Percentiles rank a stretch among this genome's conserved stretches.
phyloP scores from a whole-genome alignment of 2,888 invertebrate genomes.

The Zygogramma bicolorata region DNA sequence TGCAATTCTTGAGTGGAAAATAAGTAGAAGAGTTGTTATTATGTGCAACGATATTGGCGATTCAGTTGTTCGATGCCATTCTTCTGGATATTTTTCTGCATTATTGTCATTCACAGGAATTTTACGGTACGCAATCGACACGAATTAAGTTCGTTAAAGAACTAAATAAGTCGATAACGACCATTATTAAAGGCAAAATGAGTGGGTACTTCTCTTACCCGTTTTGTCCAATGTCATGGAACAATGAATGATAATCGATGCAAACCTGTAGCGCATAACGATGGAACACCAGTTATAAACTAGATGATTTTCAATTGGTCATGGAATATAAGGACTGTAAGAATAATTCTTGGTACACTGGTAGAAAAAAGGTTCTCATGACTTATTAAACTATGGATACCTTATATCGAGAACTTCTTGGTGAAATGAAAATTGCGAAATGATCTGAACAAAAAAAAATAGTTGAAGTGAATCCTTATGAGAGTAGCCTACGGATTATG shows the following conservation, averaged over 20 bases:
- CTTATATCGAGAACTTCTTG: too few relatives aligned
- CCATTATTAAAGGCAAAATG: neutral
- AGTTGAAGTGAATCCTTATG: too few relatives aligned
- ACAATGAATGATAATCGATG: slow-evolving; percentile 36
- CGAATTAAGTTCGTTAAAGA: neutral
- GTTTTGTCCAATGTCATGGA: slow-evolving; percentile 29
- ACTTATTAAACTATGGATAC: too few relatives aligned
- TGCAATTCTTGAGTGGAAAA: too few relatives aligned
- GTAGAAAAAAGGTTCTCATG: too few relatives aligned
- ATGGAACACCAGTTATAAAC: slow-evolving; percentile 26
- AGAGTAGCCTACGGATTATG: too few relatives aligned
- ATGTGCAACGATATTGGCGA: too few relatives aligned
- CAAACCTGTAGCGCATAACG: slow-evolving; percentile 29
- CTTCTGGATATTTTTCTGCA: too few relatives aligned
- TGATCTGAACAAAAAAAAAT: too few relatives aligned
- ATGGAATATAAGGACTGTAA: slow-evolving; percentile 30
- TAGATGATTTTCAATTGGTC: slow-evolving; percentile 30
- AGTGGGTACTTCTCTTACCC: slow-evolving; percentile 6
- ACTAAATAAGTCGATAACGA: slow-evolving; percentile 19
- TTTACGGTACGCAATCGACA: neutral
- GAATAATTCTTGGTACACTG: neutral
- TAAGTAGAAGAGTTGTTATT: too few relatives aligned
- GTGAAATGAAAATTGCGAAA: too few relatives aligned
- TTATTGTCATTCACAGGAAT: neutral
- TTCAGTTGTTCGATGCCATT: too few relatives aligned